phyloP scores from a whole-genome alignment of 2,797 vertebrate species.

The Poeciliopsis paucimaculata region DNA sequence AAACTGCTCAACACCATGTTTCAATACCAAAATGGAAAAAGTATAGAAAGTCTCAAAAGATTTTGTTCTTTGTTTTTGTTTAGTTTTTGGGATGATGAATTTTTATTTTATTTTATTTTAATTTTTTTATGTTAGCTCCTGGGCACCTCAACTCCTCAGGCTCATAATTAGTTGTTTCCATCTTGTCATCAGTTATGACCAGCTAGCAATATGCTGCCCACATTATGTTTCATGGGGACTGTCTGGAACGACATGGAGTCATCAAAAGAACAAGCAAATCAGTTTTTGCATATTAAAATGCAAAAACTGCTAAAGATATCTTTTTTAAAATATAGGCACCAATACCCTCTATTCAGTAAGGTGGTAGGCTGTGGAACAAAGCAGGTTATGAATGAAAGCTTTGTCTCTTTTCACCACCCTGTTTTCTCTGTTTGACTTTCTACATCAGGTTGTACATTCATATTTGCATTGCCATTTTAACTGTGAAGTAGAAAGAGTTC shows the following conservation, averaged over 20 bases:
- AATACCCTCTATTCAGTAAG: conserved; percentile 18
- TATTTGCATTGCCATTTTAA: conserved; percentile 11
- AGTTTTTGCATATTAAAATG: not conserved
- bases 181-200: not conserved
- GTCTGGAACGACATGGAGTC: not conserved
- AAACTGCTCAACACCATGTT: not conserved
- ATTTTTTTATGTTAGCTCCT: not conserved
- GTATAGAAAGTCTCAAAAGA: not conserved
- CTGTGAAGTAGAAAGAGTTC: not conserved
- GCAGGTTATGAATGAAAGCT: not conserved
- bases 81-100: not conserved
- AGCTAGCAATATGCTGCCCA: not conserved
- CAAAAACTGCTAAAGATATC: not conserved
- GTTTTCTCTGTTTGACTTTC: not conserved
- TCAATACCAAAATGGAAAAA: not conserved
- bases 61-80: not conserved
- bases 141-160: not conserved
- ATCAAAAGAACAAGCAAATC: not conserved
- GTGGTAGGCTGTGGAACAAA: conserved; percentile 21
- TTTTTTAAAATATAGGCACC: not conserved
- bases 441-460: conserved; percentile 3
- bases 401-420: conserved; percentile 1
- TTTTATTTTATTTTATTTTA: not conserved
- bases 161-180: not conserved
- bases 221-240: not conserved